These are phyloP conservation scores for Pseudomugil tenellus DNA, from an alignment of 2,797 vertebrate genomes.

Conservation along the genomic window DNA sequence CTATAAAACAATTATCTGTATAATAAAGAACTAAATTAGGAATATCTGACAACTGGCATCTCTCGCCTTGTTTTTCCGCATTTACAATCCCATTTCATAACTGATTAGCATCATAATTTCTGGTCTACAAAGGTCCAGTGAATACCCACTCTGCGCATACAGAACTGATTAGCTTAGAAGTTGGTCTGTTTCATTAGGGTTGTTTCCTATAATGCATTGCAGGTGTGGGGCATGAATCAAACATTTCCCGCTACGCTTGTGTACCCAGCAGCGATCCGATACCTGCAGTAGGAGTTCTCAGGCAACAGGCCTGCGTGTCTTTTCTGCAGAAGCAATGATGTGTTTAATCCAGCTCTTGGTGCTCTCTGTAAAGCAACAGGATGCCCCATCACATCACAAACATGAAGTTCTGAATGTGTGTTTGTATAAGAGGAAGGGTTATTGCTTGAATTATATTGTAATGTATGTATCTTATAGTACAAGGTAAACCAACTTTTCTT, in stretches of 20 bases:
- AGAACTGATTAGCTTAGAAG: slow-evolving; percentile 48
- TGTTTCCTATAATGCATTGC: slow-evolving; percentile 30
- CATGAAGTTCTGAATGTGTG: not conserved
- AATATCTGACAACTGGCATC: not conserved
- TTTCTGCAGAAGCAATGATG: slow-evolving; percentile 87
- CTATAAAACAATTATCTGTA: not conserved
- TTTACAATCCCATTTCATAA: slow-evolving; percentile 24
- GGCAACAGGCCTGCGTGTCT: slow-evolving; percentile 88
- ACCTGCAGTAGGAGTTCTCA: slow-evolving; percentile 90
- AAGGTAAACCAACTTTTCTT: slow-evolving; percentile 81
- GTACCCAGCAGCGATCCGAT: slow-evolving; percentile 38
- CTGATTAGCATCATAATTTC: slow-evolving; percentile 31
- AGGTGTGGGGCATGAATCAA: slow-evolving; percentile 42
- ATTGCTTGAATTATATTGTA: not conserved
- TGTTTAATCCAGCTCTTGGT: slow-evolving; percentile 86
- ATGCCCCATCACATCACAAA: not conserved
- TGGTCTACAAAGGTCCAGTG: not conserved
- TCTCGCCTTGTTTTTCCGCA: not conserved
- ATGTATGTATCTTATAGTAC: not conserved
- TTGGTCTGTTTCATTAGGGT: slow-evolving; percentile 20
- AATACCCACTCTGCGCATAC: slow-evolving; percentile 32
- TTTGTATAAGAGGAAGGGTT: not conserved
- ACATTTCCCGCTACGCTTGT: not conserved
- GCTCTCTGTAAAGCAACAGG: slow-evolving; percentile 81
- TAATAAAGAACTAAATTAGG: not conserved